Percentiles rank a stretch among this genome's conserved stretches.
Evolutionary conservation across 1,140 invertebrate species (phyloP).

Genomic region (Bombus cullumanus): DNA sequence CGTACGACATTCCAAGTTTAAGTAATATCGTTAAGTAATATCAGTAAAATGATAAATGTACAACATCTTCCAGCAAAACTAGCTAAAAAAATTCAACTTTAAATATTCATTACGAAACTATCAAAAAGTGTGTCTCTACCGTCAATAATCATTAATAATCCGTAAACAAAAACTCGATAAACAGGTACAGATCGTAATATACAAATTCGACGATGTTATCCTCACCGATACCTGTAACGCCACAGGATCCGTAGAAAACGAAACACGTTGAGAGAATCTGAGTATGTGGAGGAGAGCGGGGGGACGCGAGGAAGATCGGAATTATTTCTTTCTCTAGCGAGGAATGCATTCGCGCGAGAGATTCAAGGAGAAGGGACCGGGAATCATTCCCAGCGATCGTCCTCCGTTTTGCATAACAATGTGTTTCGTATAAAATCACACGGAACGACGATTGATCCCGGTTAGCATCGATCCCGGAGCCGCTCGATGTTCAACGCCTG

Average conservation of each 20-base stretch:
- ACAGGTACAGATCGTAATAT: neutral
- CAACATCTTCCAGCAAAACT: no score
- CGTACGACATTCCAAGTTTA: no score
- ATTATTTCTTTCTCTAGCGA: constrained; percentile 11
- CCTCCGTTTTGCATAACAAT: constrained; percentile 48
- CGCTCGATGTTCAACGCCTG: neutral
- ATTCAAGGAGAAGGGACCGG: neutral
- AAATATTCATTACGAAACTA: no score
- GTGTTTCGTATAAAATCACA: constrained; percentile 6
- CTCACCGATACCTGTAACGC: neutral
- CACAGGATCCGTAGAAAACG: neutral
- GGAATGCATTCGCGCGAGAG: neutral
- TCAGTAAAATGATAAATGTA: no score
- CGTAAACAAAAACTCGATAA: neutral
- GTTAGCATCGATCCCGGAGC: neutral
- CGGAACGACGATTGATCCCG: constrained; percentile 1
- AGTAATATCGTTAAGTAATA: no score
- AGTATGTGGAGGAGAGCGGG: neutral
- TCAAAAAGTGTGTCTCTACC: no score
- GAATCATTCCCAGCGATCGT: constrained; percentile 11
- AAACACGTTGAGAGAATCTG: neutral
- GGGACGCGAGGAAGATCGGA: neutral
- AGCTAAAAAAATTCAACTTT: no score
- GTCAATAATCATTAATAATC: no score
- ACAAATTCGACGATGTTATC: neutral